Evolutionary conservation across 2,888 invertebrate genomes (phyloP).

Genomic region (Copidosoma aretas): DNA sequence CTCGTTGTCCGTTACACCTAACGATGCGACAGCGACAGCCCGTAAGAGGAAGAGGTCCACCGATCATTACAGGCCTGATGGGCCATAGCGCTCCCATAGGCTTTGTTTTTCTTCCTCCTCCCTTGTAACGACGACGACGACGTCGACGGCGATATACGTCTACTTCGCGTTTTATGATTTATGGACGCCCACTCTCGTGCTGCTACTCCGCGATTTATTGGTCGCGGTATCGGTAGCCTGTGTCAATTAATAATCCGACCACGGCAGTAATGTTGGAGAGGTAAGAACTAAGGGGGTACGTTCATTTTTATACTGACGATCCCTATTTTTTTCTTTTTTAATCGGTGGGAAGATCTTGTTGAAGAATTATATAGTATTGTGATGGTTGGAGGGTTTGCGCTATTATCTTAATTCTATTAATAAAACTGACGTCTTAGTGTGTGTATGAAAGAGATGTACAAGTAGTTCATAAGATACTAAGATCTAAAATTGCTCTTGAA

Average conservation of each 20-base stretch:
- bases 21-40: conserved; percentile 11
- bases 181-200: conserved; percentile 1
- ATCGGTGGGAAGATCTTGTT: too few relatives aligned
- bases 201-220: conserved; percentile 30
- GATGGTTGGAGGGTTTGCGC: too few relatives aligned
- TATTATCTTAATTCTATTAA: too few relatives aligned
- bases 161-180: conserved; percentile 16
- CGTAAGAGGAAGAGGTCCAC: not conserved
- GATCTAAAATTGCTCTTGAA: too few relatives aligned
- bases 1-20: conserved; percentile 7
- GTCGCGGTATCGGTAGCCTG: conserved; percentile 13
- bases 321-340: too few relatives aligned
- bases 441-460: too few relatives aligned
- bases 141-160: not conserved
- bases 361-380: too few relatives aligned
- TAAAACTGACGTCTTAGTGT: too few relatives aligned
- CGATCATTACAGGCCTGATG: conserved; percentile 14
- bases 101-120: not conserved
- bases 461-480: too few relatives aligned
- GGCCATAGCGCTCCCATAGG: not conserved
- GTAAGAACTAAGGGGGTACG: not conserved
- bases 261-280: conserved; percentile 5
- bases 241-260: conserved; percentile 27
- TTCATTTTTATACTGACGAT: too few relatives aligned
- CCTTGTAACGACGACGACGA: too few relatives aligned